Base-by-base conservation (phyloP, 30 jellyfish, hydroid and myxozoan species). In the Aurelia coerulea region DNA sequence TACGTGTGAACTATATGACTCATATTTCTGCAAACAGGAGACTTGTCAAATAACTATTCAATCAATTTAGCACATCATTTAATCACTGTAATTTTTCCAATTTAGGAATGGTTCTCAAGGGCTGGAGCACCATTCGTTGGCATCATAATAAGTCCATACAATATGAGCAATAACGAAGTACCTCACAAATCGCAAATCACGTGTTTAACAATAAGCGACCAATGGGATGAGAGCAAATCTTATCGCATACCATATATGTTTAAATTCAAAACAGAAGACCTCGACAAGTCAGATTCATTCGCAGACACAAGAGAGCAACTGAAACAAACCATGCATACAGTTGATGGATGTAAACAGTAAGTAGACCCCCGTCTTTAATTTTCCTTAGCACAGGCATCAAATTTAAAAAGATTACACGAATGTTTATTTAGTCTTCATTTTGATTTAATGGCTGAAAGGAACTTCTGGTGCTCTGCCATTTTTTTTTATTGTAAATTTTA, bases 101-200 rank as follows among this genome's bases (percentile, higher is more conserved):
- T 39, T 39, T 80, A 89, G 97, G 91, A 90, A 67, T 90, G 97
- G 97, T 90, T 90, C 68, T 90, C 97, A 10, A 66, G 94, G 23
- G 97, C 85, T 74, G 97, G 97, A 7, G 91, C 89, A 4, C 97
- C 97, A 2, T 90, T 90, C 78, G 89, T 90, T 73, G 97, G 97
- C 69, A 81, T 90, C 76, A 90, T 90, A 74, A 82, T 90, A 80
- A 90, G 97, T 67, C 97, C 97, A 37, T 90, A 78, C 84, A 75
- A 81, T 79, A 59, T 56, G 81, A 76, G 89, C 76, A 65, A 60
- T 76, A 66, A 51, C 68, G 88, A 81, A 58, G 84, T 58, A 49
- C 86, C 90, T 4, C 96, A 78, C 51, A 68, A 73, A 60, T 90
- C 97, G 16, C 90, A 80, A 63, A 82, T 90, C 90, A 90, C 88